phyloP scores from a whole-genome alignment of 2,888 invertebrate genomes.

The Hanleya hanleyi region DNA sequence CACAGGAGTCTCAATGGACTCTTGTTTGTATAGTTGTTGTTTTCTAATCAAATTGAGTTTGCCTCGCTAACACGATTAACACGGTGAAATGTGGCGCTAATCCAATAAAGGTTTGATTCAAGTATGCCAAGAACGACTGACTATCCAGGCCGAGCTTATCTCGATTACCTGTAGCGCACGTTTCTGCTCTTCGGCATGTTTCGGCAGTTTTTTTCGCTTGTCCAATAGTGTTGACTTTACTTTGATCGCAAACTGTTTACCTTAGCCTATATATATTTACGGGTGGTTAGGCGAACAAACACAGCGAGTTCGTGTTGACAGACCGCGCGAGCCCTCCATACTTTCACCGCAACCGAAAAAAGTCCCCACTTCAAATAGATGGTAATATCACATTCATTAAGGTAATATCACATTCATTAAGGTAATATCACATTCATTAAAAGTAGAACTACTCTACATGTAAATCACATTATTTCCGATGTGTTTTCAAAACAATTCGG shows the following conservation, averaged over 20 bases:
- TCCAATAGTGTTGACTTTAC: neutral
- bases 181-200: neutral
- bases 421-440: no score
- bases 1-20: neutral
- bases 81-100: neutral
- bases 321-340: neutral
- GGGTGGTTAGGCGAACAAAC: neutral
- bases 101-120: neutral
- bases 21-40: neutral
- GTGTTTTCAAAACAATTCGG: no score
- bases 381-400: neutral
- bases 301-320: neutral
- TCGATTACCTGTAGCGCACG: neutral
- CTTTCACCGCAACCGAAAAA: neutral
- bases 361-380: neutral
- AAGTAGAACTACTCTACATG: no score
- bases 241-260: slow-evolving; percentile 1
- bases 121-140: no score
- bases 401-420: no score
- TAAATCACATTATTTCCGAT: no score
- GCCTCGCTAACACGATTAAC: neutral
- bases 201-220: neutral
- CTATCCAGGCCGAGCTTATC: no score
- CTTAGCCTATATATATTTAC: slow-evolving; percentile 1
- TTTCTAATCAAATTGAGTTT: neutral